Evolutionary conservation across 2,888 invertebrate species (phyloP).

Genomic region (Odiellus spinosus): DNA sequence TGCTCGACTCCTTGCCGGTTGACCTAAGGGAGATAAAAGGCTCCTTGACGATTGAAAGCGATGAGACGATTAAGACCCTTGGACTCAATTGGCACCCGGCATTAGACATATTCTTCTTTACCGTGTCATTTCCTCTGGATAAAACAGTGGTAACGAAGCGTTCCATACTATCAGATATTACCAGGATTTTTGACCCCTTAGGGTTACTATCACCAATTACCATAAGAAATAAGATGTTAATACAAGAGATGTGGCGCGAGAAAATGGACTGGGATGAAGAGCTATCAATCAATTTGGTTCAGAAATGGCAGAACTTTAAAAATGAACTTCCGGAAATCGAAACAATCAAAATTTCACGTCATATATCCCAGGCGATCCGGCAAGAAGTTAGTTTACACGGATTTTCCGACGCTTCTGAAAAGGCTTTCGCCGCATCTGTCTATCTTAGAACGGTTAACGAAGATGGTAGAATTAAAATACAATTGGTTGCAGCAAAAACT

Average conservation of each 20-base stretch:
- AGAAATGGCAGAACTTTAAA: constrained; percentile 2
- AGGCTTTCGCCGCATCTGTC: constrained; percentile 17
- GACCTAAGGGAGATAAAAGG: not conserved
- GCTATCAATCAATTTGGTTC: constrained; percentile 8
- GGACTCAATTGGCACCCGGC: not conserved
- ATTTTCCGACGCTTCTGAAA: constrained; percentile 20
- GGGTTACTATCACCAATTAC: constrained; percentile 15
- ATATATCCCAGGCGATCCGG: not conserved
- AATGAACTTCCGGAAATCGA: constrained; percentile 1
- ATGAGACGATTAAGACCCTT: constrained; percentile 4
- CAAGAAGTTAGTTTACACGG: constrained; percentile 8
- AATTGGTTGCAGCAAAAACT: constrained; percentile 8
- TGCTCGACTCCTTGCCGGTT: not conserved
- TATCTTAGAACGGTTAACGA: too few relatives aligned
- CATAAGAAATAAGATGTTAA: constrained; percentile 16
- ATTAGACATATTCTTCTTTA: not conserved
- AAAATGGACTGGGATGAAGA: constrained; percentile 20
- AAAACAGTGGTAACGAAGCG: too few relatives aligned
- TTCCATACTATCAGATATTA: too few relatives aligned
- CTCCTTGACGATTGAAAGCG: constrained; percentile 1
- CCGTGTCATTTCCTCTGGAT: not conserved
- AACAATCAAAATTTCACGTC: not conserved
- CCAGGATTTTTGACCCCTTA: constrained; percentile 15
- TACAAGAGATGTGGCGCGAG: constrained; percentile 21
- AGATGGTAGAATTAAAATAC: not conserved